These are phyloP conservation scores for Sebastes schlegelii DNA, from an alignment of 2,113 vertebrate species.

Conservation along the genomic window DNA sequence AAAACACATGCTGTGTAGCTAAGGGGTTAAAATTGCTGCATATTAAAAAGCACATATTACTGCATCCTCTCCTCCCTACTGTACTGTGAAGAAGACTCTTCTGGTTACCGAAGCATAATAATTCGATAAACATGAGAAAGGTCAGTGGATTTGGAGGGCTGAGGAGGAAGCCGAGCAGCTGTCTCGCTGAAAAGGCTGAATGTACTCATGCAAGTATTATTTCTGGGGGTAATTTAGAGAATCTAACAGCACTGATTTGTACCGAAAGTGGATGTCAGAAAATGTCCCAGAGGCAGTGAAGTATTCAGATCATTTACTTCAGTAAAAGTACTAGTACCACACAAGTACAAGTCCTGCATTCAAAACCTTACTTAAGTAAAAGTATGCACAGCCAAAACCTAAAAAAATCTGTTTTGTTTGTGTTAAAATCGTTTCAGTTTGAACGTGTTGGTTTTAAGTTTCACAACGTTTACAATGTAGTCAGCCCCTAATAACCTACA, in stretches of 20 bases:
- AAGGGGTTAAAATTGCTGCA: background rate
- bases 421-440: too few species aligned
- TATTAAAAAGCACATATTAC: background rate
- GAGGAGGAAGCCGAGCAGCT: background rate
- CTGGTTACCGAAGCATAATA: too few species aligned
- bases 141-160: background rate
- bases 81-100: background rate
- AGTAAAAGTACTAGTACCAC: background rate
- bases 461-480: too few species aligned
- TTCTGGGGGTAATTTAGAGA: background rate
- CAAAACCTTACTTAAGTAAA: background rate
- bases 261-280: background rate
- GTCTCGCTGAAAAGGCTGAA: background rate
- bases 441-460: too few species aligned
- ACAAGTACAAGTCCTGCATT: background rate
- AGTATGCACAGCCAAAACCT: background rate
- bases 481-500: too few species aligned
- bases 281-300: background rate
- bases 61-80: background rate
- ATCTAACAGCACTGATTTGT: background rate
- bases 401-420: too few species aligned
- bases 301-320: background rate
- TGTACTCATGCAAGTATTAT: background rate
- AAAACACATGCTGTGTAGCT: too few species aligned
- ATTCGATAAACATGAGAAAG: constrained; percentile 18